Percentiles rank a stretch among this genome's conserved stretches.
Evolutionary conservation across 2,888 invertebrate species (phyloP).

Genomic region (Danaus chrysippus): DNA sequence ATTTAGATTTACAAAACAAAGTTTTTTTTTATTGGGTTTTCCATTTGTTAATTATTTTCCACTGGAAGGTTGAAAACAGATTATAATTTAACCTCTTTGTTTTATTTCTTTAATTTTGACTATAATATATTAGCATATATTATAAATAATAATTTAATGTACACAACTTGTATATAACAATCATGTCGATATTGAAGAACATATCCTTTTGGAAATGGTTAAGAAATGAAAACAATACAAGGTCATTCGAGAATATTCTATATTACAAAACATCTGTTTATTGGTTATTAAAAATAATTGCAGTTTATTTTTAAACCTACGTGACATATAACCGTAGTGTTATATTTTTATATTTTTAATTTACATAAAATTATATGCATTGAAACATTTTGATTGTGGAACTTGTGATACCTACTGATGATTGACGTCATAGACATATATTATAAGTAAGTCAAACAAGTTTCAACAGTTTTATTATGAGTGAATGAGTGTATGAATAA

Average conservation of each 20-base stretch:
- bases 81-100: not conserved
- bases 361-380: not conserved
- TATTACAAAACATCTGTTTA: too few species aligned
- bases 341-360: not conserved
- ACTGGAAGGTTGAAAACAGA: not conserved
- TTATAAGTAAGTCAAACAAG: slow-evolving; percentile 19
- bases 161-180: too few species aligned
- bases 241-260: too few species aligned
- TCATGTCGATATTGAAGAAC: too few species aligned
- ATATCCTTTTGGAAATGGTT: too few species aligned
- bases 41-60: slow-evolving; percentile 6
- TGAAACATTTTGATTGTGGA: not conserved
- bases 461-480: slow-evolving; percentile 16
- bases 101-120: too few species aligned
- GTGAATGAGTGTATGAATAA: not conserved
- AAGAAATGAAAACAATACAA: too few species aligned
- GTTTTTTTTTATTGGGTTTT: slow-evolving; percentile 10
- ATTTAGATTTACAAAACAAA: slow-evolving; percentile 8
- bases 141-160: too few species aligned
- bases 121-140: too few species aligned
- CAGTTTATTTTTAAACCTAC: not conserved
- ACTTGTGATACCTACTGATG: slow-evolving; percentile 12
- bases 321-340: not conserved
- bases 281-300: too few species aligned
- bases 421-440: slow-evolving; percentile 29